Conservation (phyloP, 2,113 vertebrate genomes). For the Zosterops lateralis region DNA sequence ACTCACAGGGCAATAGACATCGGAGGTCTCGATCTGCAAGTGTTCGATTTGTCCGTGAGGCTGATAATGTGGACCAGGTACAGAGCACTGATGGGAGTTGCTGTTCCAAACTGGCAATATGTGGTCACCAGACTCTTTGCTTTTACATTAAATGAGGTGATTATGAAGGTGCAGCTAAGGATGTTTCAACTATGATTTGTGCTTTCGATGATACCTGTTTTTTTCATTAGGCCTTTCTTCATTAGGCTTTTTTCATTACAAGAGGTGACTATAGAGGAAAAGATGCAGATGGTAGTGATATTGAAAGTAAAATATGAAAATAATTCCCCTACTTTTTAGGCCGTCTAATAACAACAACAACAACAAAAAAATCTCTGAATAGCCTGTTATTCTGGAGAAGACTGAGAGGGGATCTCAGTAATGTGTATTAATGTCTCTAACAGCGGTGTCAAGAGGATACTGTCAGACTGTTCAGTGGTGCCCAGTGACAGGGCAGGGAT, state of each 20-base stretch:
- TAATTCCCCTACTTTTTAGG: not conserved
- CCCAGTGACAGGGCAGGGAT: not conserved
- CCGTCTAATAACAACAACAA: not conserved
- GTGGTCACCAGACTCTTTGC: not conserved
- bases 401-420: not conserved
- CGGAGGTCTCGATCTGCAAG: constrained; percentile 78
- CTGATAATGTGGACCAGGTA: constrained; percentile 75
- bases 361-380: not conserved
- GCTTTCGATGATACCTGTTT: not conserved
- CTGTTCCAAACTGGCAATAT: not conserved
- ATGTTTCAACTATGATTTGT: not conserved
- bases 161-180: not conserved
- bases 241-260: not conserved
- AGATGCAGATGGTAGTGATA: not conserved
- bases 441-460: not conserved
- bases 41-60: constrained; percentile 80
- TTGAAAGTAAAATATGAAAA: not conserved
- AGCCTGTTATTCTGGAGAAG: not conserved
- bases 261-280: not conserved
- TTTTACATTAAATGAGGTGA: not conserved
- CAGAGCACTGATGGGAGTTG: not conserved
- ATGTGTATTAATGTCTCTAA: not conserved
- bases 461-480: not conserved
- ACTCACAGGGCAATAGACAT: constrained; percentile 54
- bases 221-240: not conserved